These are phyloP conservation scores for human (Homo sapiens) DNA, from an alignment of 2,113 vertebrate species.

Conservation along the genomic window DNA sequence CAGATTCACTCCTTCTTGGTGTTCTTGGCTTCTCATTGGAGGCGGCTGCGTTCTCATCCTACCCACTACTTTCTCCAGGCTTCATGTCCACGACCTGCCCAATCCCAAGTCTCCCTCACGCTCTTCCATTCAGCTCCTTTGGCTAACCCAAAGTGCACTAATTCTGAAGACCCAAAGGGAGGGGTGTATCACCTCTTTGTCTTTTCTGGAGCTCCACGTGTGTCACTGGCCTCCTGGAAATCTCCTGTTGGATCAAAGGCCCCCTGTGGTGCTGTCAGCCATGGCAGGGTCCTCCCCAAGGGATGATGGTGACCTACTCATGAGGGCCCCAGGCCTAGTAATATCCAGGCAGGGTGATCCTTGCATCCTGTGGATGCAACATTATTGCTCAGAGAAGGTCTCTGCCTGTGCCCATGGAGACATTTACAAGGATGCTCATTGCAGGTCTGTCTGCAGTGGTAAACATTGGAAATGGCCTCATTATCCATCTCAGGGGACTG, in stretches of 20 bases:
- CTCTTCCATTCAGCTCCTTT: neutral
- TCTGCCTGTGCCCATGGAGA: fast-evolving
- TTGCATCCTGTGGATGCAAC: neutral
- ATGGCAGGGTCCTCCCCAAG: neutral
- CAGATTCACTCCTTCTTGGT: neutral
- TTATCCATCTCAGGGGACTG: neutral
- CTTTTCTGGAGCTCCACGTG: neutral
- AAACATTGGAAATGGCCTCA: neutral
- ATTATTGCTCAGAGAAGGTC: neutral
- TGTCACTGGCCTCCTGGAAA: neutral
- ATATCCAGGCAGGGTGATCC: neutral
- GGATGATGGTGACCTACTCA: fast-evolving
- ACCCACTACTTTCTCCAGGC: neutral
- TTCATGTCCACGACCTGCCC: fast-evolving
- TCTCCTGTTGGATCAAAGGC: neutral
- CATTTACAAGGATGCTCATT: fast-evolving
- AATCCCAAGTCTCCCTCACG: neutral
- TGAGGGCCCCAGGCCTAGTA: neutral
- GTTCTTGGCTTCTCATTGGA: neutral
- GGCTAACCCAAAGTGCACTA: neutral
- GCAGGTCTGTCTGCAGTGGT: neutral
- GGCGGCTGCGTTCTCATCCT: neutral
- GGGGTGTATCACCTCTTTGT: neutral
- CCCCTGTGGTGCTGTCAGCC: neutral
- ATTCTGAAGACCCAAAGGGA: neutral